These are phyloP conservation scores for Manis pentadactyla DNA, from an alignment of 2,797 vertebrate species.

Conservation along the genomic window DNA sequence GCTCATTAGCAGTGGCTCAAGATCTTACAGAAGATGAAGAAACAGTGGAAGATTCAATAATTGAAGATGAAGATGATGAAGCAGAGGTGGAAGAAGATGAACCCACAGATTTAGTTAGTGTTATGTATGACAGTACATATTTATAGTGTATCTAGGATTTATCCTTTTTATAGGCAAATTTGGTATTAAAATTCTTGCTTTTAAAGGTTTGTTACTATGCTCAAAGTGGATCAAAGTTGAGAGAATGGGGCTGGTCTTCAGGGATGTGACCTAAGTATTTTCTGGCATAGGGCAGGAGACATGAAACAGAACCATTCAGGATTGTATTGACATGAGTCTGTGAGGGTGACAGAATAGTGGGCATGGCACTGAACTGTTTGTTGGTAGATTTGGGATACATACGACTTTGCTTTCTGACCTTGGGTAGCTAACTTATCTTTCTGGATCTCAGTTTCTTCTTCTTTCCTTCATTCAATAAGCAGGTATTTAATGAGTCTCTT, in stretches of 20 bases:
- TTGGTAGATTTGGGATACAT: neutral
- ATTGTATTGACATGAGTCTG: neutral
- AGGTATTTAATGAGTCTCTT: neutral
- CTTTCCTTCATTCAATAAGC: neutral
- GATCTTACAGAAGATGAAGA: slow-evolving; percentile 98
- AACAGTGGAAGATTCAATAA: slow-evolving; percentile 93
- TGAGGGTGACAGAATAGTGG: neutral
- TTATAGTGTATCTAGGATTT: slow-evolving; percentile 49
- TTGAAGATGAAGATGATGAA: slow-evolving; percentile 98
- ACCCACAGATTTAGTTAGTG: slow-evolving; percentile 92
- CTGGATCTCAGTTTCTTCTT: neutral
- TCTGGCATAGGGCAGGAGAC: neutral
- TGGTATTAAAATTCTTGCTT: neutral
- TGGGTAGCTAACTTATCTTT: neutral
- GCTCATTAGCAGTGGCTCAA: slow-evolving; percentile 90
- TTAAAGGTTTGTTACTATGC: neutral
- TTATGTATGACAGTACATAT: neutral
- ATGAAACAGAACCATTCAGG: neutral
- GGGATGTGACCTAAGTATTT: neutral
- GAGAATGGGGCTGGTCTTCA: neutral
- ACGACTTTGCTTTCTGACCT: neutral
- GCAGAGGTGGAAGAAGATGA: slow-evolving; percentile 99
- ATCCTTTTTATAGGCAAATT: slow-evolving; percentile 47
- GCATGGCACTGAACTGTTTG: neutral
- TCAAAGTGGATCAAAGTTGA: slow-evolving; percentile 17